phyloP scores from a whole-genome alignment of 2,888 invertebrate species.

The Cataglyphis cursor region DNA sequence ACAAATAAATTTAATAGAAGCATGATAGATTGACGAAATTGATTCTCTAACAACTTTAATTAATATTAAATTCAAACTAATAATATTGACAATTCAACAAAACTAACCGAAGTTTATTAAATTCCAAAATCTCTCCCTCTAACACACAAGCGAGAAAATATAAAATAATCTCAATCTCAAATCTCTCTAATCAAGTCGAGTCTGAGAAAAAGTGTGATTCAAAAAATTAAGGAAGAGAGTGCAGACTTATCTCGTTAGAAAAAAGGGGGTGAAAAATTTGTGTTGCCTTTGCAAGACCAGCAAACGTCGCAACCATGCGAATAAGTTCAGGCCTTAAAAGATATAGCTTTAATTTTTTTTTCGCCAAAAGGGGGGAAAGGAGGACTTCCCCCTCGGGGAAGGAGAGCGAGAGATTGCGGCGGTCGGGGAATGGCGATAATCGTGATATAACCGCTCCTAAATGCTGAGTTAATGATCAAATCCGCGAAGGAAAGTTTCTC shows the following conservation, averaged over 20 bases:
- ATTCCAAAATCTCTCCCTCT: background rate
- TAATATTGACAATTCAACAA: background rate
- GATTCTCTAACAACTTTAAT: background rate
- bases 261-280: background rate
- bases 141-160: background rate
- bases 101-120: background rate
- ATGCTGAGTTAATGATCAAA: constrained; percentile 80
- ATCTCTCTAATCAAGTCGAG: background rate
- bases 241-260: background rate
- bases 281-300: background rate
- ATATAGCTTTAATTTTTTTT: background rate
- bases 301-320: background rate
- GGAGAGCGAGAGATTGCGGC: constrained; percentile 1
- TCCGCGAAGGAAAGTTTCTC: constrained; percentile 76
- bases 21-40: background rate
- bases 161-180: background rate
- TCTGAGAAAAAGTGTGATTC: background rate
- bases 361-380: background rate
- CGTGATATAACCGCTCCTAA: constrained; percentile 78
- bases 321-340: constrained; percentile 5
- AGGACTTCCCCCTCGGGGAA: background rate
- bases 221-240: background rate
- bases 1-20: constrained; percentile 3
- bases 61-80: constrained; percentile 7
- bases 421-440: constrained; percentile 60